Evolutionary conservation across 2,113 vertebrate genomes (phyloP).

Genomic region (Anguilla rostrata): DNA sequence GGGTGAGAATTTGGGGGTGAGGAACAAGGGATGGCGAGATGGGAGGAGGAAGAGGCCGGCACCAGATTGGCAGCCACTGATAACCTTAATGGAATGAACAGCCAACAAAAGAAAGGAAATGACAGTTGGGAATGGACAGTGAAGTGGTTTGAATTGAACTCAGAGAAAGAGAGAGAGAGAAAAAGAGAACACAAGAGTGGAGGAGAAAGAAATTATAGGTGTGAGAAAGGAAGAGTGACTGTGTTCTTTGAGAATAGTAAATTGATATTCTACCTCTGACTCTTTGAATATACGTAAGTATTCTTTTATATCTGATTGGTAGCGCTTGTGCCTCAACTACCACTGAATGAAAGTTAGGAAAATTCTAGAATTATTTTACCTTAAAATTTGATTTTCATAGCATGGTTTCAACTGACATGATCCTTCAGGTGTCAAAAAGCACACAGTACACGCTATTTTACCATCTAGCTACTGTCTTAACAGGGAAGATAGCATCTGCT

Average conservation of each 20-base stretch:
- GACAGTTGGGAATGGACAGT: conserved; percentile 23
- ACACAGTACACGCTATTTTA: background rate
- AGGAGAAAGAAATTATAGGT: too few species aligned
- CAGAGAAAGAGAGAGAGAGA: background rate
- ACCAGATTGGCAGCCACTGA: background rate
- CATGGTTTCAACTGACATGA: conserved; percentile 22
- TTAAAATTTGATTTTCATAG: conserved; percentile 8
- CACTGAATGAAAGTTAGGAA: background rate
- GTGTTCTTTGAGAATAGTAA: background rate
- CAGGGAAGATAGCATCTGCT: background rate
- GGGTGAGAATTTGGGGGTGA: background rate
- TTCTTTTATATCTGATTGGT: background rate
- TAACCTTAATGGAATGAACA: conserved; percentile 31
- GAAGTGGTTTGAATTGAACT: background rate
- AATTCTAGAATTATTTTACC: background rate
- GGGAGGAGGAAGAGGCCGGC: background rate
- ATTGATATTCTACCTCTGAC: background rate
- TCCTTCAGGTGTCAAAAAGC: conserved; percentile 22
- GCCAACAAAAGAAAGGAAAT: conserved; percentile 11
- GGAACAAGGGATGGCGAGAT: background rate
- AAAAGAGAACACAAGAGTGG: background rate
- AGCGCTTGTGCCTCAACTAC: background rate
- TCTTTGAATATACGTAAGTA: background rate
- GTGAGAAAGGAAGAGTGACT: too few species aligned
- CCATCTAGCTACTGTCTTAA: background rate